phyloP scores from a whole-genome alignment of 2,888 invertebrate species.

The Thecophora atra region DNA sequence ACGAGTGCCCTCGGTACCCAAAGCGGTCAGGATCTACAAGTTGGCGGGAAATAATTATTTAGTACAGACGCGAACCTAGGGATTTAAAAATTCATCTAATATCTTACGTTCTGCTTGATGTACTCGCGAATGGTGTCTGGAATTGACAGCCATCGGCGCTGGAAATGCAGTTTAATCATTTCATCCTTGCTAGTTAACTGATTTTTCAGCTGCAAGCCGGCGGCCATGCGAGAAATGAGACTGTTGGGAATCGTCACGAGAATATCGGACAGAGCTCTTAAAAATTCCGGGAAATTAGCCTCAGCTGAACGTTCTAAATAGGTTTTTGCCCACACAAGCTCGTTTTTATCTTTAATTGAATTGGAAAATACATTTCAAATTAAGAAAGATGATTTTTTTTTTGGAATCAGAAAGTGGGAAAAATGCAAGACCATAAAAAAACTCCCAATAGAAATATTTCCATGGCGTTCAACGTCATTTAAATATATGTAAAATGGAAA shows the following conservation, averaged over 20 bases:
- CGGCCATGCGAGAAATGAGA: slow-evolving; percentile 96
- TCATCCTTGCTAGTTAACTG: slow-evolving; percentile 95
- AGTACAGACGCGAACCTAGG: not conserved
- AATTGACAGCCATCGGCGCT: slow-evolving; percentile 92
- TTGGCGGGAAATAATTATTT: not conserved
- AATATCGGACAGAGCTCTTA: slow-evolving; percentile 92
- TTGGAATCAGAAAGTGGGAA: too few relatives aligned
- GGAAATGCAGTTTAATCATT: slow-evolving; percentile 80
- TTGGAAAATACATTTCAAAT: not conserved
- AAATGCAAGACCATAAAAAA: too few relatives aligned
- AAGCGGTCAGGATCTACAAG: slow-evolving; percentile 86
- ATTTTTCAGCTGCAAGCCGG: slow-evolving; percentile 98
- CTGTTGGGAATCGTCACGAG: slow-evolving; percentile 89
- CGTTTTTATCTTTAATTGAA: slow-evolving; percentile 85
- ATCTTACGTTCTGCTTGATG: slow-evolving; percentile 91
- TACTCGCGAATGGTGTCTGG: slow-evolving; percentile 86
- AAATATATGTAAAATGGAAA: too few relatives aligned
- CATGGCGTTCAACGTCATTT: too few relatives aligned
- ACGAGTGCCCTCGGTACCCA: slow-evolving; percentile 94
- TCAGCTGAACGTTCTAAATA: slow-evolving; percentile 93
- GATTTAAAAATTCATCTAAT: not conserved
- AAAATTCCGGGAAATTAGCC: slow-evolving; percentile 89
- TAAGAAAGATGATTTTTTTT: too few relatives aligned
- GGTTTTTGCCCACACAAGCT: slow-evolving; percentile 89
- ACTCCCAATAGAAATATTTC: slow-evolving; percentile 18